Conservation (phyloP, 2,888 invertebrate species). For the Meiosimyza decipiens region DNA sequence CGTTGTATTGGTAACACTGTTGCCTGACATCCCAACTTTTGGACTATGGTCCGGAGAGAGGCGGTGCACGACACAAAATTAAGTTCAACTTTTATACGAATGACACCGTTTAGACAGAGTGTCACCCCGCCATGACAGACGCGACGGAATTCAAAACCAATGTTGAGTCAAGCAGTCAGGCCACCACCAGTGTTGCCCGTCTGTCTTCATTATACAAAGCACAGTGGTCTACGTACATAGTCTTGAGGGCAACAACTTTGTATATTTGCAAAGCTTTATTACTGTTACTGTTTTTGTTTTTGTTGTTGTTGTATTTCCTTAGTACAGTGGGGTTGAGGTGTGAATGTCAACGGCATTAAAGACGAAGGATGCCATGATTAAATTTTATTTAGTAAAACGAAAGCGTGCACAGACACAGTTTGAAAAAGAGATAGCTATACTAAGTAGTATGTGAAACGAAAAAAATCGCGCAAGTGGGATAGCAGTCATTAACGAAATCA, state of each 20-base stretch:
- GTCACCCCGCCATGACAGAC: slow-evolving; percentile 2
- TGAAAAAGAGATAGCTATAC: neutral
- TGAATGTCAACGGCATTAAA: slow-evolving; percentile 28
- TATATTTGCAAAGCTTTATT: neutral
- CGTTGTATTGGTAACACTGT: slow-evolving; percentile 5
- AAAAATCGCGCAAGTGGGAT: too few species aligned
- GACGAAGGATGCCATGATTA: slow-evolving; percentile 23
- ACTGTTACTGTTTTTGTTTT: neutral
- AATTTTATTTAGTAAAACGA: slow-evolving; percentile 21
- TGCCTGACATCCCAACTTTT: neutral
- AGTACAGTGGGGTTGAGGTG: neutral
- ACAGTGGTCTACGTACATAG: neutral
- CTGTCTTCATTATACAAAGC: neutral
- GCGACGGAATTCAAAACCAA: too few species aligned
- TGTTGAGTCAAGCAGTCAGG: neutral
- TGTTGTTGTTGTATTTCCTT: neutral
- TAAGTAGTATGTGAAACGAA: too few species aligned
- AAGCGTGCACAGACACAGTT: neutral
- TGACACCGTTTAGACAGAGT: slow-evolving; percentile 32
- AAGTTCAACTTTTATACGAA: slow-evolving; percentile 27
- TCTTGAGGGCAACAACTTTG: neutral
- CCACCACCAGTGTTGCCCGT: slow-evolving; percentile 12
- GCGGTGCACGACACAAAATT: neutral
- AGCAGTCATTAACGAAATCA: too few species aligned
- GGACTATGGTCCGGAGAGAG: too few species aligned